Conservation (phyloP, 1,140 invertebrate genomes). For the Lucilia sericata region DNA sequence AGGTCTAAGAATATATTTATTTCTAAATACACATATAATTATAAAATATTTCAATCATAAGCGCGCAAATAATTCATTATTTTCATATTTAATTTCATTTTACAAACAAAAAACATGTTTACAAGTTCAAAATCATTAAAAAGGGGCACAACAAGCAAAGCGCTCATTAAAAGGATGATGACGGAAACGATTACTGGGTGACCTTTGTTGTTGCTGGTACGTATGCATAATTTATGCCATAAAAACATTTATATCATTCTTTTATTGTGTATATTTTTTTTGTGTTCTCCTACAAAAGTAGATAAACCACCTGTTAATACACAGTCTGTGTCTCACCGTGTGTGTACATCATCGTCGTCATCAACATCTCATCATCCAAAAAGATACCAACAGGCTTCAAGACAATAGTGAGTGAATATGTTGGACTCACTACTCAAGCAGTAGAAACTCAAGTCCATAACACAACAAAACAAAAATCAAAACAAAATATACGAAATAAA, state of each 20-base stretch:
- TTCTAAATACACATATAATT: too few relatives aligned
- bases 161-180: neutral
- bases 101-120: too few relatives aligned
- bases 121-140: too few relatives aligned
- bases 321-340: neutral
- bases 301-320: slow-evolving; percentile 26
- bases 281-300: neutral
- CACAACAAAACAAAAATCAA: neutral
- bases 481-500: slow-evolving; percentile 9
- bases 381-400: slow-evolving; percentile 22
- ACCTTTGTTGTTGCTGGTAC: neutral
- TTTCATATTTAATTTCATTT: too few relatives aligned
- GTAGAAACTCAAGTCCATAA: neutral
- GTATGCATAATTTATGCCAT: neutral
- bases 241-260: neutral
- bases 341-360: neutral
- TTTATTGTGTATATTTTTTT: too few relatives aligned
- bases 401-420: neutral
- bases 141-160: neutral
- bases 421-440: neutral
- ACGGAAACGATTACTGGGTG: slow-evolving; percentile 23
- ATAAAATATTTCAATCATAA: too few relatives aligned
- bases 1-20: too few relatives aligned
- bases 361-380: neutral
- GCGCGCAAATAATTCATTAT: too few relatives aligned